These are phyloP conservation scores for Odontophorus gujanensis DNA, from an alignment of 2,113 vertebrate genomes.

Conservation along the genomic window DNA sequence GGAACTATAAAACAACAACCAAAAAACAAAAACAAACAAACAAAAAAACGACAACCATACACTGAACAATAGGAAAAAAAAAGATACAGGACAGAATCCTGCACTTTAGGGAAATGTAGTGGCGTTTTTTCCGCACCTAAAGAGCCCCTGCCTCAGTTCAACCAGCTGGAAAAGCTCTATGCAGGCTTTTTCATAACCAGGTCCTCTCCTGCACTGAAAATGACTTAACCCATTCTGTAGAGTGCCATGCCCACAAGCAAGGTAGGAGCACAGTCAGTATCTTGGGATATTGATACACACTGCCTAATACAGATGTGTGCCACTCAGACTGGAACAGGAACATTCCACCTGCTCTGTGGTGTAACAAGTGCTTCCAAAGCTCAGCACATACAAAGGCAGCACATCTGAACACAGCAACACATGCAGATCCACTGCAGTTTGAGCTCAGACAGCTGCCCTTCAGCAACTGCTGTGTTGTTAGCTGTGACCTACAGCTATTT, in stretches of 20 bases:
- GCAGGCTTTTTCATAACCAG: background rate
- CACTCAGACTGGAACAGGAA: background rate
- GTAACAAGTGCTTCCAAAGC: background rate
- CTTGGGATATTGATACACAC: background rate
- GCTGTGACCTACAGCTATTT: conserved; percentile 1
- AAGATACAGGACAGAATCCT: background rate
- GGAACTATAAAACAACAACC: background rate
- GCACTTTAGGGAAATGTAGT: background rate
- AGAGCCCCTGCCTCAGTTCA: background rate
- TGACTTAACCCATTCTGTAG: background rate
- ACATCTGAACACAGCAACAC: background rate
- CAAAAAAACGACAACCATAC: background rate
- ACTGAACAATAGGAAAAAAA: background rate
- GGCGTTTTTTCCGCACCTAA: background rate
- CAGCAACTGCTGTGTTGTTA: background rate
- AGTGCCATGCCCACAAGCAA: background rate
- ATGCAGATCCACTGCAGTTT: background rate
- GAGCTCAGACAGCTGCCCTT: background rate
- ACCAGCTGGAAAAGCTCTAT: background rate
- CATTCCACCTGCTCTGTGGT: background rate
- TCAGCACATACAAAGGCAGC: background rate
- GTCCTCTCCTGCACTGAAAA: background rate
- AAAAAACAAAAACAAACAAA: background rate
- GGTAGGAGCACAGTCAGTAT: background rate
- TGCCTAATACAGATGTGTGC: background rate